Conservation (phyloP, 37 sponge, comb jelly and placozoan species). For the Ianthella basta region DNA sequence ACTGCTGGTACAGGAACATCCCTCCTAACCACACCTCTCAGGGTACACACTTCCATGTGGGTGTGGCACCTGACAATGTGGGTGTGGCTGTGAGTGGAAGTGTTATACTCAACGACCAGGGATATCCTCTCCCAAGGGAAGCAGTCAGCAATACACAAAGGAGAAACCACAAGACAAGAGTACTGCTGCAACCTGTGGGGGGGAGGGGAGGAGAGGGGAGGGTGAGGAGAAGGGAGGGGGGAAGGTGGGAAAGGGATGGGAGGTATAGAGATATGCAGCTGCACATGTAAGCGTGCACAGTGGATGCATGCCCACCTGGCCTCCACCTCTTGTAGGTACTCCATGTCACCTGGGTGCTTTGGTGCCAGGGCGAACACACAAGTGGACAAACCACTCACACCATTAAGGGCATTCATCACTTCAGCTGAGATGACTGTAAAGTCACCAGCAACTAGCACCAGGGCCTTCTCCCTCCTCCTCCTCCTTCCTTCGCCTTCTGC, state of each 20-base stretch:
- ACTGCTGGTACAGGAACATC: not conserved
- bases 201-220: not conserved
- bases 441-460: constrained; percentile 62
- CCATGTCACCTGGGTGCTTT: constrained; percentile 6
- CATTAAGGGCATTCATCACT: constrained; percentile 52
- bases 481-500: not conserved
- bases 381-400: constrained; percentile 55
- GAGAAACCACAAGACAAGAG: constrained; percentile 70
- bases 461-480: constrained; percentile 37
- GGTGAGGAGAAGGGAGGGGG: not conserved
- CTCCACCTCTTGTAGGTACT: constrained; percentile 58
- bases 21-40: not conserved
- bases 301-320: constrained; percentile 32
- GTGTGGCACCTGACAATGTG: not conserved
- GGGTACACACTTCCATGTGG: constrained; percentile 1
- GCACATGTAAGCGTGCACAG: no score
- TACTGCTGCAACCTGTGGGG: constrained; percentile 62
- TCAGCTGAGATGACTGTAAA: constrained; percentile 68
- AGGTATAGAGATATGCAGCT: not conserved
- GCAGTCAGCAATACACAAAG: not conserved
- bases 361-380: constrained; percentile 64
- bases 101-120: constrained; percentile 69
- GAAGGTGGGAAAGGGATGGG: not conserved
- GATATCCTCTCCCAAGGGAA: constrained; percentile 80
- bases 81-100: not conserved